Base-by-base conservation (phyloP, 1,140 invertebrate genomes). In the Frieseomelitta varia region DNA sequence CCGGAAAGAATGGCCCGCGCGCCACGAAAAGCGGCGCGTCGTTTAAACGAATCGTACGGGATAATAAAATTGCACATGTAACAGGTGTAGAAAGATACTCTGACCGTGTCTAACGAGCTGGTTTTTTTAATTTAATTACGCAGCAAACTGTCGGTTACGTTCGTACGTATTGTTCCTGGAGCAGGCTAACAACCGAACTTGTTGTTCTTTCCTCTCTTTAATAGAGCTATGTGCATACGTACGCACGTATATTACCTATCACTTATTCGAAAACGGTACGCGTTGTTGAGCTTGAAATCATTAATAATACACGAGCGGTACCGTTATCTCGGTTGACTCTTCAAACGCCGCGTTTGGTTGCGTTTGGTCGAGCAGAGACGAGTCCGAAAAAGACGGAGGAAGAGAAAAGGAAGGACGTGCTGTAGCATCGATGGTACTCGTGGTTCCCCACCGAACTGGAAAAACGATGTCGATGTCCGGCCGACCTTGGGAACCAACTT, bases 81-180 rank as follows among this genome's bases (percentile, higher is more conserved):
- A 27, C 30, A 15, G n/a, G 63, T n/a, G 53, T 53, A 34, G n/a
- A 61, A 51, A 58, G 55, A 30, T 51, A 47, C 24, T 47, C 71
- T 81, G 53, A 81, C 6, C 84, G 84, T 85, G 69, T 81, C 84
- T 84, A 84, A 84, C 82, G 34, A 84, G 68, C 82, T 39, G 30
- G 30, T 30, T 8, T 47, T 47, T 47, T 2, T 34, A n/a, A n/a
- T 79, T 79, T 84, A 84, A 84, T 84, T 79, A 65, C 68, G n/a
- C 19, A 55, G 30, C 30, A 63, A 79, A 65, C 47, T 55, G 58
- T 8, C 53, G n/a, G 65, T 27, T 51, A 68, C 11, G 27, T 61
- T 12, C 12, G 24, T 61, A 53, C 17, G 34, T 27, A 27, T 47
- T 76, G 72, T 79, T 79, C 24, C 24, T 24, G 3, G 53, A 65